A percentile compares a stretch with the other conserved stretches of the same genome.
These are phyloP conservation scores for Tetragonula carbonaria DNA, from an alignment of 2,888 invertebrate species.

Conservation along the genomic window DNA sequence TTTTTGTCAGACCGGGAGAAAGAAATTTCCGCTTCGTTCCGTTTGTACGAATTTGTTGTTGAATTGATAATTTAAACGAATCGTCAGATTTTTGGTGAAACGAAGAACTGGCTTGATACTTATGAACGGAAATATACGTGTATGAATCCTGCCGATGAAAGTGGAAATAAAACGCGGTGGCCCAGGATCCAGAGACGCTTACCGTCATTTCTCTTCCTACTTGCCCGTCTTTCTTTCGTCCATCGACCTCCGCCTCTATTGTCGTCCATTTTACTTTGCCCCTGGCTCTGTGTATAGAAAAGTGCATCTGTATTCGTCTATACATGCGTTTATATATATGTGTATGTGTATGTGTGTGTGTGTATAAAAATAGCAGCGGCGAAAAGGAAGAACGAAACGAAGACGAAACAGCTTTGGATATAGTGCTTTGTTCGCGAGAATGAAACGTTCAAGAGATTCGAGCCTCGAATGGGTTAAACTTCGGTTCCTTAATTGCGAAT, in stretches of 20 bases:
- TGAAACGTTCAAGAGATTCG: constrained; percentile 1
- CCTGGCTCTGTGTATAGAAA: constrained; percentile 21
- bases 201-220: constrained; percentile 49
- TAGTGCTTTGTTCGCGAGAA: constrained; percentile 1
- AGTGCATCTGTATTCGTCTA: not conserved
- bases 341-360: not conserved
- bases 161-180: constrained; percentile 48
- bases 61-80: not conserved
- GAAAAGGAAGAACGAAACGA: constrained; percentile 17
- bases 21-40: too few relatives aligned
- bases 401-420: constrained; percentile 1
- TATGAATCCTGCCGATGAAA: constrained; percentile 15
- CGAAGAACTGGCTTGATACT: not conserved
- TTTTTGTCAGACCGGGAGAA: too few relatives aligned
- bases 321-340: not conserved
- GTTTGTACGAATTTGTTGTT: too few relatives aligned
- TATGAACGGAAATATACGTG: constrained; percentile 18
- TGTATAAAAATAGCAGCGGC: not conserved
- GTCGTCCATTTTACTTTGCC: constrained; percentile 34
- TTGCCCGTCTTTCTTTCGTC: constrained; percentile 44
- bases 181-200: constrained; percentile 51
- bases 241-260: constrained; percentile 34
- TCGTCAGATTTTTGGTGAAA: not conserved
- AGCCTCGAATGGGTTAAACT: not conserved
- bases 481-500: not conserved